These are phyloP conservation scores for Australoheros facetus DNA, from an alignment of 2,797 vertebrate species.

Conservation along the genomic window DNA sequence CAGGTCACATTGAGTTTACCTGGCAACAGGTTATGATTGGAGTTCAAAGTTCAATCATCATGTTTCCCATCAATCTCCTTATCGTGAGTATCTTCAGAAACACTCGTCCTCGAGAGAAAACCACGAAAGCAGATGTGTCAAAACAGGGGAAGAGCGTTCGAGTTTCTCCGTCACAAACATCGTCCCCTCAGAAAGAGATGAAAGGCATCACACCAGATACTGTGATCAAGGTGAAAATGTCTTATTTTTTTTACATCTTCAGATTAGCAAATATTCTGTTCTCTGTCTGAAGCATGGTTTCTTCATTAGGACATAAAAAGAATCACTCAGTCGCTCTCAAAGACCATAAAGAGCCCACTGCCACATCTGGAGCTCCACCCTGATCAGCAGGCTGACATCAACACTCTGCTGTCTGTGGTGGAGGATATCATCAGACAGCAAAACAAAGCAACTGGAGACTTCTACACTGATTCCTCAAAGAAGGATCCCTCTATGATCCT, in stretches of 20 bases:
- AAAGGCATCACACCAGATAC: conserved; percentile 86
- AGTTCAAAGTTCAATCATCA: conserved; percentile 93
- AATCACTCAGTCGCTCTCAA: conserved; percentile 88
- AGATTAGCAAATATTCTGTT: background rate
- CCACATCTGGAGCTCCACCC: conserved; percentile 75
- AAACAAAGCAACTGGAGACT: conserved; percentile 75
- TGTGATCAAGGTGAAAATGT: conserved; percentile 85
- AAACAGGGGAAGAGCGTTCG: conserved; percentile 78
- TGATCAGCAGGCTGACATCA: conserved; percentile 85
- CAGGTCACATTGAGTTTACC: conserved; percentile 93
- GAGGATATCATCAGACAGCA: conserved; percentile 89
- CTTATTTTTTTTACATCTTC: background rate
- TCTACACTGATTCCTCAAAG: conserved; percentile 80
- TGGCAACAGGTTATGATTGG: conserved; percentile 97
- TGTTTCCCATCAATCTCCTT: conserved; percentile 96
- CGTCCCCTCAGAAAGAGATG: conserved; percentile 68
- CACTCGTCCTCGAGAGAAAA: conserved; percentile 70
- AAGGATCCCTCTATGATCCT: conserved; percentile 75
- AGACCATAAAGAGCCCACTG: conserved; percentile 83
- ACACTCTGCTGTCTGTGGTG: conserved; percentile 87
- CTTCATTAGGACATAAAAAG: conserved; percentile 86
- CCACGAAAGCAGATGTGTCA: conserved; percentile 55
- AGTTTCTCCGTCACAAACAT: conserved; percentile 73
- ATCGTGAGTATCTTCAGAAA: conserved; percentile 97
- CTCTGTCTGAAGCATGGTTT: conserved; percentile 20